These are phyloP conservation scores for Osmerus mordax DNA, from an alignment of 2,113 vertebrate genomes.

Conservation along the genomic window DNA sequence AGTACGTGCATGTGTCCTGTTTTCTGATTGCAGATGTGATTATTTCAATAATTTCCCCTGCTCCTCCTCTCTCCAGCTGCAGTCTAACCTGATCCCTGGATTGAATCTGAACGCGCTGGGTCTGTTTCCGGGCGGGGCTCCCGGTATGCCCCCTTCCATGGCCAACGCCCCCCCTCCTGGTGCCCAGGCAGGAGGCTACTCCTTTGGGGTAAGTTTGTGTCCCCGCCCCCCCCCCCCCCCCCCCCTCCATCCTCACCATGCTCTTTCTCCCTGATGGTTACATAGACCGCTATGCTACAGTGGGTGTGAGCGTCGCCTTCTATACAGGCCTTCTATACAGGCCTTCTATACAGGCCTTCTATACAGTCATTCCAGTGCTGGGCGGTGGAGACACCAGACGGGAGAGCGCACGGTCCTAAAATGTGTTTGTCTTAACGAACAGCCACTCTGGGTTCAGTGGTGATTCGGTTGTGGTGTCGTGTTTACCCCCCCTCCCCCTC, in stretches of 20 bases:
- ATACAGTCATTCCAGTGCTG: too few species aligned
- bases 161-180: slow-evolving; percentile 82
- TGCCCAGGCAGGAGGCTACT: slow-evolving; percentile 82
- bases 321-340: too few species aligned
- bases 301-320: too few species aligned
- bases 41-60: background rate
- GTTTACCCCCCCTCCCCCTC: too few species aligned
- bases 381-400: too few species aligned
- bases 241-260: too few species aligned
- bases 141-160: slow-evolving; percentile 87
- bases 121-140: slow-evolving; percentile 87
- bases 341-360: too few species aligned
- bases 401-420: too few species aligned
- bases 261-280: background rate
- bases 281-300: background rate
- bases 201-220: slow-evolving; percentile 85
- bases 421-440: slow-evolving; percentile 6
- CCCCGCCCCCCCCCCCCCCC: background rate
- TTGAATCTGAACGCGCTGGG: slow-evolving; percentile 97
- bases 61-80: slow-evolving; percentile 78
- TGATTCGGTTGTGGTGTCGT: slow-evolving; percentile 19
- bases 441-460: slow-evolving; percentile 14
- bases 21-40: too few species aligned
- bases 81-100: slow-evolving; percentile 97
- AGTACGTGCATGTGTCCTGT: too few species aligned